Percentiles rank a stretch among this genome's conserved stretches.
These are phyloP conservation scores for Mola mola DNA, from an alignment of 2,113 vertebrate species.

Conservation along the genomic window DNA sequence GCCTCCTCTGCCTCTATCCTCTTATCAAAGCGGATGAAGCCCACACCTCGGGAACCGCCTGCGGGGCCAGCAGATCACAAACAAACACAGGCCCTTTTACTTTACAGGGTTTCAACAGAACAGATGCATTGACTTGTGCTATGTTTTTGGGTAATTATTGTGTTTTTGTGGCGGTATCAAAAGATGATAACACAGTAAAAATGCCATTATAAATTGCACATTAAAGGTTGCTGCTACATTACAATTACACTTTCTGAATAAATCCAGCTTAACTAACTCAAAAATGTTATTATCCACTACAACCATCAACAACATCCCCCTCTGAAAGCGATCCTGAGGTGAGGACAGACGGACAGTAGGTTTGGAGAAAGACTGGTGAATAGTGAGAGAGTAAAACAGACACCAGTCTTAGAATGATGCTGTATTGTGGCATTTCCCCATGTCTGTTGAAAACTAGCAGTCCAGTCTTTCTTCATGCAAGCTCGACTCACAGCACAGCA, in stretches of 20 bases:
- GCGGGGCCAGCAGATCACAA: conserved; percentile 84
- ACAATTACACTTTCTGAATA: background rate
- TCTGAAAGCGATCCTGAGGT: no score
- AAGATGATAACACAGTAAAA: background rate
- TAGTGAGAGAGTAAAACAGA: background rate
- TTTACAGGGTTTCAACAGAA: conserved; percentile 58
- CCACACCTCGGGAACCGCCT: conserved; percentile 99
- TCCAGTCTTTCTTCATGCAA: conserved; percentile 32
- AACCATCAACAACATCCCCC: no score
- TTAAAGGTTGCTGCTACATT: no score
- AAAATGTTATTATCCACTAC: background rate
- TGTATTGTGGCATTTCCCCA: background rate
- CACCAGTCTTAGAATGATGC: background rate
- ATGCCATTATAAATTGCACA: background rate
- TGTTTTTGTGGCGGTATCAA: no score
- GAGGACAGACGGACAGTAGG: background rate
- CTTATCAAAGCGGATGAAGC: conserved; percentile 99
- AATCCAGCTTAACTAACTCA: background rate
- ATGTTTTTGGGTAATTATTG: no score
- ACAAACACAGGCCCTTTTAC: conserved; percentile 76
- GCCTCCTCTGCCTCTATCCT: conserved; percentile 99
- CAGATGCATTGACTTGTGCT: no score
- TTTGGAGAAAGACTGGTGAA: background rate
- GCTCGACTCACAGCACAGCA: conserved; percentile 35
- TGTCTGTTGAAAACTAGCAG: conserved; percentile 25